Evolutionary conservation across 2,797 vertebrate species (phyloP), one percentile per base, ranked within the genome.

Genomic region (Microchirus variegatus): DNA sequence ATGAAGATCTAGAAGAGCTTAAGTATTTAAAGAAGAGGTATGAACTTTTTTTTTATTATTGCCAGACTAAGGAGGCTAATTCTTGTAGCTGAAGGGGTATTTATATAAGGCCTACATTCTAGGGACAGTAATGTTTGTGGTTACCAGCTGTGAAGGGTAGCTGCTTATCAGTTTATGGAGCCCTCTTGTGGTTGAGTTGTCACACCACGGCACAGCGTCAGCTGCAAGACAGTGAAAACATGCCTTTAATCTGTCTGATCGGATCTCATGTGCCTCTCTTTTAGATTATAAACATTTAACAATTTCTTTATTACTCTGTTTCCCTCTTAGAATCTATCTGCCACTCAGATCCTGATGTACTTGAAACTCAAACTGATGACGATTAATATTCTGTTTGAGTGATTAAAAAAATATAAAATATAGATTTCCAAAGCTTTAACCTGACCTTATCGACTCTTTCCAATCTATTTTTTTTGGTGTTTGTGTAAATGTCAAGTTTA

Each of bases 1-100:
- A 77, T 84, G 81, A 83, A 86, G 86, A 87, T 83, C 65, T 87
- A 86, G 78, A 84, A 65, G 63, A 60, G 87, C 79, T 89, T 86
- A 86, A 71, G 73, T 83, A 83, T 82, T 88, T 73, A 86, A 77
- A 70, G 72, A 75, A 52, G 67, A 74, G 67, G 63, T 86, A 83
- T 73, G 78, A 90, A 86, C 79, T 62, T 62, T 75, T 63, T 81
- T 83, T 76, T 83, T 76, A 77, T 53, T 86, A 88, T 90, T 89
- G 61, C 81, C 68, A 62, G 41, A 48, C 74, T 84, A 85, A 89
- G 77, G 51, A 84, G 73, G 79, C 75, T 90, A 87, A 89, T 90
- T 90, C 84, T 76, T 74, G 47, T 71, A 56, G 70, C 67, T 70
- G 55, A 76, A 57, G 61, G 65, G 80, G 70, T 88, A 87, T 91